Evolutionary conservation across 1,140 invertebrate species (phyloP).

Genomic region (Anastatus disparis): DNA sequence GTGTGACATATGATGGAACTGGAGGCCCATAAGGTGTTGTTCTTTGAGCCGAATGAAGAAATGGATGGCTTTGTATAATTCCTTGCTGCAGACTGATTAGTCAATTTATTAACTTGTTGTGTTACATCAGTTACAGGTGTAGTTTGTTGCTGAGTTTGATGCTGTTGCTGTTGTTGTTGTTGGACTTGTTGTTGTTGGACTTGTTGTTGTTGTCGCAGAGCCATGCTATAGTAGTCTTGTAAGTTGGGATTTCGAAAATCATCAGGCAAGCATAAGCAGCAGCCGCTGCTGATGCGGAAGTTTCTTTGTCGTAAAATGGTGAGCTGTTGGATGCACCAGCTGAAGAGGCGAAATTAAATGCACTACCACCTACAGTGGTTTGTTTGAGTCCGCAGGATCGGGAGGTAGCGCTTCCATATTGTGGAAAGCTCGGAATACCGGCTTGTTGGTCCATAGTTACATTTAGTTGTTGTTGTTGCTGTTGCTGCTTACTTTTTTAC

Average conservation of each 20-base stretch:
- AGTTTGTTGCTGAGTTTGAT: slow-evolving; percentile 52
- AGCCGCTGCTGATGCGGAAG: slow-evolving; percentile 54
- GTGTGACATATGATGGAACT: slow-evolving; percentile 59
- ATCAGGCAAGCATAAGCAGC: slow-evolving; percentile 60
- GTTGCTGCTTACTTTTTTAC: slow-evolving; percentile 54
- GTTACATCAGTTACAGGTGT: slow-evolving; percentile 47
- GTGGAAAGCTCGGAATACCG: slow-evolving; percentile 50
- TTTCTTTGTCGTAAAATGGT: slow-evolving; percentile 62
- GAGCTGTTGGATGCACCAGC: slow-evolving; percentile 52
- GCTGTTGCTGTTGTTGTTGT: slow-evolving; percentile 58
- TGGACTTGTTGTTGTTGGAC: slow-evolving; percentile 52
- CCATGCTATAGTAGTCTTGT: slow-evolving; percentile 59
- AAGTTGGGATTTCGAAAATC: slow-evolving; percentile 61
- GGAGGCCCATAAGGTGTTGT: slow-evolving; percentile 58
- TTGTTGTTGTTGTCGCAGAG: slow-evolving; percentile 55
- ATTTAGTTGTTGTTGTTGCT: slow-evolving; percentile 45
- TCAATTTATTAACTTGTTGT: slow-evolving; percentile 60
- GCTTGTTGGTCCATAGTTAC: slow-evolving; percentile 49
- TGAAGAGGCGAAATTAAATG: slow-evolving; percentile 60
- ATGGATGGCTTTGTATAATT: slow-evolving; percentile 61
- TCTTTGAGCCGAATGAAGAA: slow-evolving; percentile 60
- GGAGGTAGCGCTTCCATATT: slow-evolving; percentile 47
- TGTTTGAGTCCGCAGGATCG: slow-evolving; percentile 57
- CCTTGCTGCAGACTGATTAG: slow-evolving; percentile 47
- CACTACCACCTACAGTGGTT: slow-evolving; percentile 54